Base-by-base conservation (phyloP, 2,113 vertebrate species). In the Gorsachius goisagi region DNA sequence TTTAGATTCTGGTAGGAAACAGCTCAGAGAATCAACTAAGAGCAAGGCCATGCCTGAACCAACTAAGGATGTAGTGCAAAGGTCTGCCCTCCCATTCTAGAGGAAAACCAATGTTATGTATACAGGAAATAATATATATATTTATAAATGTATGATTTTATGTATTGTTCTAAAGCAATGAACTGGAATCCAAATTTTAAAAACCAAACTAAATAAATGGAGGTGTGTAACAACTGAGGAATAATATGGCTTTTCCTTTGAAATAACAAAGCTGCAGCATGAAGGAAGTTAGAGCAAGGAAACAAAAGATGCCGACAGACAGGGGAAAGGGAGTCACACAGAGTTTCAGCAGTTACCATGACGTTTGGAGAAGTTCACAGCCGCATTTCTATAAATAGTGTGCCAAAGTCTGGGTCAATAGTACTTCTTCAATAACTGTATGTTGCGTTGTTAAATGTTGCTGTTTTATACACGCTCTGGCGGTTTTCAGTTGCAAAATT, bases 111-210 rank as follows among this genome's bases (percentile, higher is more conserved):
- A 49, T 96, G 95, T 97, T 96, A 97, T 95, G 84, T 93, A 97
- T 95, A 95, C 97, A 97, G 68, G 95, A 96, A 85, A 98, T 98
- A 97, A 97, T 97, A 96, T 93, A 98, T 97, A 94, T 98, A 98
- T 98, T 98, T 98, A 97, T 98, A 92, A 91, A 95, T 92, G 83
- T 98, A 69, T 94, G 55, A 91, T 89, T 97, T 94, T 96, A 96
- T 97, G 83, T 98, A 50, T 97, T 97, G 74, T 89, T 98, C 96
- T 97, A 92, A 97, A 97, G 85, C 77, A 76, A 58, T 92, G 95
- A 98, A 98, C 98, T 98, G 97, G 98, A 98, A 97, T 79, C 94
- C 89, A 95, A 96, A 97, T 96, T 97, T 94, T 83, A 92, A 83
- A 91, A 83, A 90, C 44, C 21, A 91, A 94, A 72, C 47, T 76